Conservation (phyloP, 2,888 invertebrate species). For the Rhodophaea formosa region DNA sequence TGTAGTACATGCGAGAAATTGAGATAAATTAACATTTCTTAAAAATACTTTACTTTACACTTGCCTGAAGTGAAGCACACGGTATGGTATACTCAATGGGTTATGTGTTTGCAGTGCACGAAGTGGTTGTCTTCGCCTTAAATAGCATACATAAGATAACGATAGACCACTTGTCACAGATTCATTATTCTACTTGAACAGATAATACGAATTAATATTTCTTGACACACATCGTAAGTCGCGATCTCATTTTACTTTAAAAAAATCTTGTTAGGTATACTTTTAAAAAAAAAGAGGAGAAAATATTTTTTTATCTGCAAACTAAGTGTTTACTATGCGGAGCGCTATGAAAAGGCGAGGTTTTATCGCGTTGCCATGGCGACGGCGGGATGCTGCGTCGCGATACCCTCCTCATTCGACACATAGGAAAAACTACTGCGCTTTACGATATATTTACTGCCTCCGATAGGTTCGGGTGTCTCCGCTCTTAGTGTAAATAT, state of each 20-base stretch:
- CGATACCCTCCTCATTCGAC: conserved; percentile 67
- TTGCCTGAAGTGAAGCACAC: too few relatives aligned
- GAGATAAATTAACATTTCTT: conserved; percentile 30
- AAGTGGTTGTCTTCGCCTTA: too few relatives aligned
- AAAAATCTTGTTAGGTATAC: too few relatives aligned
- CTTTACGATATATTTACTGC: conserved; percentile 57
- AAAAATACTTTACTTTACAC: too few relatives aligned
- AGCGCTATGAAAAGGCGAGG: conserved; percentile 67
- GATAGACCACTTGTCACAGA: too few relatives aligned
- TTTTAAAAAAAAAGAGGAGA: not conserved
- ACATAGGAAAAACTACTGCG: conserved; percentile 66
- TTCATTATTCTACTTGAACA: too few relatives aligned
- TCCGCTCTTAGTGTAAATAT: conserved; percentile 10
- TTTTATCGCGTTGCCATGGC: conserved; percentile 80
- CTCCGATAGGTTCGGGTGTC: conserved; percentile 34
- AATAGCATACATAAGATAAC: too few relatives aligned
- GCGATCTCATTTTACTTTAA: too few relatives aligned
- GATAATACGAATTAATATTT: too few relatives aligned
- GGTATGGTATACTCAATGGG: too few relatives aligned
- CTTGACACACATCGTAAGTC: too few relatives aligned
- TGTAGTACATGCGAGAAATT: conserved; percentile 40
- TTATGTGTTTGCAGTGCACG: too few relatives aligned
- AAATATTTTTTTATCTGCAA: conserved; percentile 5
- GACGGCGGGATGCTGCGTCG: conserved; percentile 70
- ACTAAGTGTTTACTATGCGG: conserved; percentile 9